phyloP scores from a whole-genome alignment of 2,113 vertebrate species.

The Petaurus breviceps region DNA sequence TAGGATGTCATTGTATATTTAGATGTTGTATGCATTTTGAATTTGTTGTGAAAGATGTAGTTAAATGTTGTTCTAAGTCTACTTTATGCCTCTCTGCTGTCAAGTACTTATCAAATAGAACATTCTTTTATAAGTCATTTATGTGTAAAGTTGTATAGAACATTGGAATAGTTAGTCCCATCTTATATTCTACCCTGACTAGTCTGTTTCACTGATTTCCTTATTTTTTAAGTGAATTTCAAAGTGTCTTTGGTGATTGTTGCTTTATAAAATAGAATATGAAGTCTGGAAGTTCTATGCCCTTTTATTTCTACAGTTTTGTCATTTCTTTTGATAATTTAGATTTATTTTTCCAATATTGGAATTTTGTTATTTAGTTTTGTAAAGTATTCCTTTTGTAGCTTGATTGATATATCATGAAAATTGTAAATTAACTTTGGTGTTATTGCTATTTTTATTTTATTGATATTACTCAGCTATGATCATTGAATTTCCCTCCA shows the following conservation, averaged over 20 bases:
- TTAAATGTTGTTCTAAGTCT: neutral
- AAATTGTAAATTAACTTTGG: no score
- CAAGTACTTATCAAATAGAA: neutral
- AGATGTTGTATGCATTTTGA: neutral
- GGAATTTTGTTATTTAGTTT: neutral
- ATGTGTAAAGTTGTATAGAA: neutral
- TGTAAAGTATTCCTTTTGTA: no score
- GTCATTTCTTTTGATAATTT: neutral
- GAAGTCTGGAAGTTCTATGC: neutral
- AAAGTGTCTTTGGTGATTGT: neutral
- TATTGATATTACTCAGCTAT: no score
- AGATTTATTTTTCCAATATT: neutral
- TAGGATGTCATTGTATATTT: neutral
- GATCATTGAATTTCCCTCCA: no score
- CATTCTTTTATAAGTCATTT: neutral
- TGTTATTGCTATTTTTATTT: no score
- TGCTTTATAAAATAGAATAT: neutral
- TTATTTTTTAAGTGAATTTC: neutral
- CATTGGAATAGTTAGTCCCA: neutral
- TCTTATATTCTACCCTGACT: neutral
- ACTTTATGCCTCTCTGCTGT: neutral
- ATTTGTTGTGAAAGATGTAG: neutral
- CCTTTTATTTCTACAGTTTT: neutral
- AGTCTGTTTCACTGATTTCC: neutral
- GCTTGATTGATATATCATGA: no score